Percentiles rank a stretch among this genome's conserved stretches.
Conservation (phyloP, 2,888 invertebrate species). For the Diplazon laetatorius region DNA sequence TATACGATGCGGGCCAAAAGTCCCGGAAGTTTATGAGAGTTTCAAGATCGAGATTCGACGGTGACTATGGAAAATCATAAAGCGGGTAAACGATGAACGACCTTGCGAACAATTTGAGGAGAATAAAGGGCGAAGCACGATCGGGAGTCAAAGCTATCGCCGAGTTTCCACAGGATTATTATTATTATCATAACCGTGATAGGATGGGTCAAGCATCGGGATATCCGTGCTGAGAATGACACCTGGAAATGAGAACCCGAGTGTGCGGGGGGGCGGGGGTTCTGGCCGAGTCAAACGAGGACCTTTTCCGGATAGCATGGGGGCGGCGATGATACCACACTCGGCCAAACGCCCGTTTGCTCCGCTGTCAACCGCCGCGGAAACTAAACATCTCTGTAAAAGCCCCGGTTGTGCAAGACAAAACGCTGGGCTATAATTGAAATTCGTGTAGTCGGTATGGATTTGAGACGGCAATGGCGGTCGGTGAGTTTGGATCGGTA, state of each 20-base stretch:
- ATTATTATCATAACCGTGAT: neutral
- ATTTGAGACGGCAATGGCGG: neutral
- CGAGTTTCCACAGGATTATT: conserved; percentile 39
- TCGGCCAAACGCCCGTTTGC: conserved; percentile 20
- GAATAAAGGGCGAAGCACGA: conserved; percentile 29
- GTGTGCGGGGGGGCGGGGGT: too few species aligned
- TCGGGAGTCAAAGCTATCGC: conserved; percentile 53
- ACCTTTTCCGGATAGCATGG: conserved; percentile 53
- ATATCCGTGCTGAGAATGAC: conserved; percentile 72
- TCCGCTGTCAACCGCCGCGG: conserved; percentile 23
- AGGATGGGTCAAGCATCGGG: conserved; percentile 40
- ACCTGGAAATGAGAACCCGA: conserved; percentile 76
- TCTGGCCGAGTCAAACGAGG: conserved; percentile 43
- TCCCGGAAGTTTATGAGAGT: conserved; percentile 26
- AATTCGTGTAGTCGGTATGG: conserved; percentile 20
- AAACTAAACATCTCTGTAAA: conserved; percentile 36
- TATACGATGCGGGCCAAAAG: neutral
- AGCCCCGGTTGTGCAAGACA: conserved; percentile 26
- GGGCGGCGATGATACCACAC: conserved; percentile 46
- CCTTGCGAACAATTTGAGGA: conserved; percentile 23
- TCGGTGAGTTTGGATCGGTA: neutral
- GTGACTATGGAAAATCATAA: conserved; percentile 36
- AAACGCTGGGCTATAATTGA: conserved; percentile 45
- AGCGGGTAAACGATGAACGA: conserved; percentile 6
- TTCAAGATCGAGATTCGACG: conserved; percentile 19